Percentiles rank a stretch among this genome's conserved stretches.
These are phyloP conservation scores for Alloplasta piceator DNA, from an alignment of 2,888 invertebrate species.

Conservation along the genomic window DNA sequence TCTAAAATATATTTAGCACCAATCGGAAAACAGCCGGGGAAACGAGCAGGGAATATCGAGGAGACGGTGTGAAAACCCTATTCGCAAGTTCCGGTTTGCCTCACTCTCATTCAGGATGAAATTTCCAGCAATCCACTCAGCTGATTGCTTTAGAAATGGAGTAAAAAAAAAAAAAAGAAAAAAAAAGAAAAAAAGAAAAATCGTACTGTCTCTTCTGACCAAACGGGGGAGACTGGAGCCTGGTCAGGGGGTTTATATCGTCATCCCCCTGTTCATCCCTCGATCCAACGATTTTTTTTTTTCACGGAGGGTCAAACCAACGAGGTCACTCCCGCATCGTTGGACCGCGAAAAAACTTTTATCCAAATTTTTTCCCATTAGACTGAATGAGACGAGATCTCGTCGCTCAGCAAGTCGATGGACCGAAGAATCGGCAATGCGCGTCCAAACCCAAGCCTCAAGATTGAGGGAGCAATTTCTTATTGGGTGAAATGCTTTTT, in stretches of 20 bases:
- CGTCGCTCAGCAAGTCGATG: conserved; percentile 25
- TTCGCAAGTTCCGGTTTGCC: conserved; percentile 6
- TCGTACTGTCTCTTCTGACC: conserved; percentile 58
- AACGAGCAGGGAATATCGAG: conserved; percentile 6
- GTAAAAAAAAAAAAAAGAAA: conserved; percentile 54
- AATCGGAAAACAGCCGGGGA: conserved; percentile 18
- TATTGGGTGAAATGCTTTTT: conserved; percentile 59
- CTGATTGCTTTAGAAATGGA: conserved; percentile 67
- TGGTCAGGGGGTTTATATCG: neutral
- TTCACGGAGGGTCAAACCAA: conserved; percentile 63
- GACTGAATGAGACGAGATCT: conserved; percentile 43
- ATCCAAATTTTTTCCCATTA: conserved; percentile 62
- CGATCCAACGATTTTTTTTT: conserved; percentile 40
- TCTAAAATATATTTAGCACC: conserved; percentile 39
- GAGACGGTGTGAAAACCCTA: conserved; percentile 20
- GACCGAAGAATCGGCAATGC: conserved; percentile 19
- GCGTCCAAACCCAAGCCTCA: neutral
- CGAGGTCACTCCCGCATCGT: conserved; percentile 40
- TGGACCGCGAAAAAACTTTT: conserved; percentile 64
- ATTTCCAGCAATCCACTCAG: conserved; percentile 66
- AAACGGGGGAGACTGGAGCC: conserved; percentile 28
- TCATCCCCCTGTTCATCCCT: conserved; percentile 6
- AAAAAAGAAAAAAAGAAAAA: neutral
- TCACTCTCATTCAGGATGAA: conserved; percentile 16
- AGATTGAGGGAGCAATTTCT: conserved; percentile 55